Conservation (phyloP, 1,140 invertebrate genomes). For the Cyphomyrmex costatus region DNA sequence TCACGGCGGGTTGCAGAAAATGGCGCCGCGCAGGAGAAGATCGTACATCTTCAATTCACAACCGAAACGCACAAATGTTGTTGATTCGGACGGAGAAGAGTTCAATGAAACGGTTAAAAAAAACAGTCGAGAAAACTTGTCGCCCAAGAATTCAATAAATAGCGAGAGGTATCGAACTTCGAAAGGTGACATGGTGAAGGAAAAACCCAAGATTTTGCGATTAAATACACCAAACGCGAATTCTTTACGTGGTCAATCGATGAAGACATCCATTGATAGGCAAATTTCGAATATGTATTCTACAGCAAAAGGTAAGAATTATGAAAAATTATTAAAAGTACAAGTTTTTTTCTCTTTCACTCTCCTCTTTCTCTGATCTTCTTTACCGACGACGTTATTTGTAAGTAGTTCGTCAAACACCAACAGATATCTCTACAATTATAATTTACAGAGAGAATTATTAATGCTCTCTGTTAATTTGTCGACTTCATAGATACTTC, state of each 20-base stretch:
- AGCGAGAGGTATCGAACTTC: not conserved
- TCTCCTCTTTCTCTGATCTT: not conserved
- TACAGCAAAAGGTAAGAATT: conserved; percentile 19
- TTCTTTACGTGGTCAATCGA: conserved; percentile 10
- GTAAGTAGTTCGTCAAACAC: not conserved
- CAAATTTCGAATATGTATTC: not conserved
- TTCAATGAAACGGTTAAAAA: not conserved
- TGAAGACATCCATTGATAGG: not conserved
- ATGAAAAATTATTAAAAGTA: not conserved
- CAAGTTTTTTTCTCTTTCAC: not conserved
- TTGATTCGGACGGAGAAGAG: not conserved
- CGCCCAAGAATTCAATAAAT: not conserved
- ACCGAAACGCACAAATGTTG: not conserved
- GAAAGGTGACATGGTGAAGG: not conserved
- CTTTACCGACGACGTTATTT: not conserved
- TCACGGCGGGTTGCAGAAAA: not conserved
- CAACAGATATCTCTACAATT: conserved; percentile 12
- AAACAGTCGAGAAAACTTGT: not conserved
- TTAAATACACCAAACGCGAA: not conserved
- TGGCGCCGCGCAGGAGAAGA: not conserved
- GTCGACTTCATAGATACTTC: not conserved
- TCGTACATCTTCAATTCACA: not conserved
- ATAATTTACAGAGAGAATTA: too few species aligned
- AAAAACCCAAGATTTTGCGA: not conserved
- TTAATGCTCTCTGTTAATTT: too few species aligned